Conservation (phyloP, 2,797 vertebrate genomes). For the Mormyrops boulengeri region DNA sequence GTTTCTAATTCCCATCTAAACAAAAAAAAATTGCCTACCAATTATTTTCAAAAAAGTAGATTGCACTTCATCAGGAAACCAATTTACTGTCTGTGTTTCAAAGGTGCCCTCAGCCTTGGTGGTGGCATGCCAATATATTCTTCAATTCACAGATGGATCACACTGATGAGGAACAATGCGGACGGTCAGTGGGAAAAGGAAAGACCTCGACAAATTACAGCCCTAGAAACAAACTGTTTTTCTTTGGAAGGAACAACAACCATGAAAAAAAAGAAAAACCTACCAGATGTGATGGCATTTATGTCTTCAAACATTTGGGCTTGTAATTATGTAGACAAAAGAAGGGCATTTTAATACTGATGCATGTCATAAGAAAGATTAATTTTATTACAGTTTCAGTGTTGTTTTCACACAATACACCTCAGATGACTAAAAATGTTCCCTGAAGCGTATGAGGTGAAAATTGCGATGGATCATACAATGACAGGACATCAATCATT, state of each 20-base stretch:
- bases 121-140: constrained; percentile 19
- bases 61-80: constrained; percentile 22
- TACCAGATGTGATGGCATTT: not conserved
- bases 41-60: constrained; percentile 24
- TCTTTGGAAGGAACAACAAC: not conserved
- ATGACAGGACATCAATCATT: not conserved
- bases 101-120: constrained; percentile 7
- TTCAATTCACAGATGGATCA: constrained; percentile 19
- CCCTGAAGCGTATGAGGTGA: not conserved
- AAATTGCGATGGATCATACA: not conserved
- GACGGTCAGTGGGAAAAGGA: not conserved
- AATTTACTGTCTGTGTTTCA: constrained; percentile 22
- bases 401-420: not conserved
- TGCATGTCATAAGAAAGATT: not conserved
- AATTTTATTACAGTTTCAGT: constrained; percentile 17
- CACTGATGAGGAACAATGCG: not conserved
- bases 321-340: not conserved
- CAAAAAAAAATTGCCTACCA: constrained; percentile 19
- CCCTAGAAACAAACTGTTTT: constrained; percentile 6
- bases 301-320: not conserved
- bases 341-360: not conserved
- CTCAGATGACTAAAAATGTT: not conserved
- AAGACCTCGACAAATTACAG: not conserved
- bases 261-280: not conserved
- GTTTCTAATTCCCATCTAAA: constrained; percentile 25